Evolutionary conservation across 2,888 invertebrate species (phyloP), one percentile per base, ranked within the genome.

Genomic region (Helleia helle): DNA sequence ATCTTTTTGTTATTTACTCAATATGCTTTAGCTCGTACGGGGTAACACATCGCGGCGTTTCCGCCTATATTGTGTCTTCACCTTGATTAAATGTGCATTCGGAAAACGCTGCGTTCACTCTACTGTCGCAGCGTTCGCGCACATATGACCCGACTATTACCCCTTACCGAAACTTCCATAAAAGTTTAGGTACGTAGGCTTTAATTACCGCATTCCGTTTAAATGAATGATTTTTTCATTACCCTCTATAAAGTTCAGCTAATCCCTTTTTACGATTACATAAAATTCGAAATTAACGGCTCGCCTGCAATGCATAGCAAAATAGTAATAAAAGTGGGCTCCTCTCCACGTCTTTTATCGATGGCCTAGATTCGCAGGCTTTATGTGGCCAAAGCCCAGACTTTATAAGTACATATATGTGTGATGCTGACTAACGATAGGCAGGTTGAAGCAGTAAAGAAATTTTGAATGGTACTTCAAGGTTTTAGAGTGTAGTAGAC

Each of bases 261-360:
- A 54, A 50, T 51, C 51, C 50, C 44, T 47, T 54, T 55, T 56
- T 55, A 56, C 54, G 54, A 55, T 55, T 50, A 52, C 55, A 56
- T 56, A 54, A 54, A 56, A 52, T 48, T 48, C 45, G 42, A 49
- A 52, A 56, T 55, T 52, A 50, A 51, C 50, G 46, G 43, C 49
- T 37, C 42, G 36, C 29, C 37, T 40, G 46, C 51, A 52, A 56
- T 55, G 56, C 56, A 56, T 56, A 56, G 50, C 53, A 48, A 56
- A 54, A 49, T 39, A 47, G 48, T 34, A 34, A 43, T 54, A 55
- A 56, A 55, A 54, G 40, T 49, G 43, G 38, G 36, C 12, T 18
- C 22, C 22, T 18, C 34, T 3, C 22, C 22, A 12, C 26, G n/a
- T n/a, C n/a, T 11, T n/a, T 1, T 34, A 28, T 18, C 9, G 31